Percentiles rank a stretch among this genome's conserved stretches.
Conservation (phyloP, 2,888 invertebrate genomes). For the Penaeus monodon region DNA sequence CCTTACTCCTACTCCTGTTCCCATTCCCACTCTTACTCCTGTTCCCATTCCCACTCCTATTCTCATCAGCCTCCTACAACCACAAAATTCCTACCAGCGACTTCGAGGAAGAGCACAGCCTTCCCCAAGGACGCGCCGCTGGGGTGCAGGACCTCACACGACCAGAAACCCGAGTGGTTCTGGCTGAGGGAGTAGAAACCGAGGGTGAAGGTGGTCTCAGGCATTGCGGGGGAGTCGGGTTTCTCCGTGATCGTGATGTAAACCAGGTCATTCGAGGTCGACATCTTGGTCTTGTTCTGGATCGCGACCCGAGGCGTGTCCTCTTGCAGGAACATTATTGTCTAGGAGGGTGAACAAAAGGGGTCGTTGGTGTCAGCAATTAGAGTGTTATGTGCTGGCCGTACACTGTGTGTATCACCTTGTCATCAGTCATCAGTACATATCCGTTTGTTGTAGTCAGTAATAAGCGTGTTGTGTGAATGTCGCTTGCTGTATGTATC, state of each 20-base stretch:
- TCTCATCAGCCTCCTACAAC: background rate
- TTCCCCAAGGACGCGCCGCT: constrained; percentile 24
- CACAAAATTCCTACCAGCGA: constrained; percentile 21
- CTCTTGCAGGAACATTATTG: constrained; percentile 35
- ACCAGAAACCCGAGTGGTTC: constrained; percentile 37
- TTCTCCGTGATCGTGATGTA: constrained; percentile 35
- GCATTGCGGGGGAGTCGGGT: background rate
- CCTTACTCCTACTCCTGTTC: no score
- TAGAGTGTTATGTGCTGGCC: no score
- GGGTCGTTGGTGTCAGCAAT: no score
- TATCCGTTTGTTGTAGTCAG: no score
- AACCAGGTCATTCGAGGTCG: constrained; percentile 43
- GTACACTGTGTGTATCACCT: no score
- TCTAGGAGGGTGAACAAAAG: constrained; percentile 3
- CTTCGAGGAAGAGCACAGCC: constrained; percentile 25
- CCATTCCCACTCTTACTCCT: no score
- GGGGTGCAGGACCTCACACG: constrained; percentile 42
- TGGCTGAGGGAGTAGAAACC: constrained; percentile 42
- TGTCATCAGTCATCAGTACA: no score
- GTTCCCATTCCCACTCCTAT: background rate
- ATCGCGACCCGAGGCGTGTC: constrained; percentile 40
- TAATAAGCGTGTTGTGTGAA: no score
- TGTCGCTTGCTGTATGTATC: no score
- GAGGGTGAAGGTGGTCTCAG: constrained; percentile 40
- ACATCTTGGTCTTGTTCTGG: constrained; percentile 46